A percentile compares a stretch with the other conserved stretches of the same genome.
Conservation (phyloP, 2,888 invertebrate species). For the Ophioninae sp. region DNA sequence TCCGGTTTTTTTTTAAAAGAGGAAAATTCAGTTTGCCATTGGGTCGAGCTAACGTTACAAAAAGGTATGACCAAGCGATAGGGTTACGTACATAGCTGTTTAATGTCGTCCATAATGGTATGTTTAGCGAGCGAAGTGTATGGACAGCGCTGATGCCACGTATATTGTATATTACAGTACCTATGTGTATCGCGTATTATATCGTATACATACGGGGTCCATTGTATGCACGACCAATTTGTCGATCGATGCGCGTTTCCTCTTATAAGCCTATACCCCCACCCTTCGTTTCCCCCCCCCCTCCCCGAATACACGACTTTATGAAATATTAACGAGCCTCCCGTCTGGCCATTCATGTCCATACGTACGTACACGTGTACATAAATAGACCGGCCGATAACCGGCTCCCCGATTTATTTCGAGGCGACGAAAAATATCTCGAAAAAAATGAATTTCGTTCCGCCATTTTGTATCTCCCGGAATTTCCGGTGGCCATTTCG, state of each 20-base stretch:
- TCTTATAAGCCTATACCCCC: constrained; percentile 45
- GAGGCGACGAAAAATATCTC: background rate
- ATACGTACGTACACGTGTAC: constrained; percentile 19
- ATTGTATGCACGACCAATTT: constrained; percentile 63
- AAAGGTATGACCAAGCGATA: constrained; percentile 17
- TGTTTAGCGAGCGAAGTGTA: constrained; percentile 48
- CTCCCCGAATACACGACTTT: constrained; percentile 49
- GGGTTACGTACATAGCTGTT: constrained; percentile 43
- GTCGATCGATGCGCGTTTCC: constrained; percentile 64
- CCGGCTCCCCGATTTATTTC: constrained; percentile 3
- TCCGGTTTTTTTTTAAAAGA: background rate
- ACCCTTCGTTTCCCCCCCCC: constrained; percentile 13
- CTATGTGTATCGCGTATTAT: constrained; percentile 31
- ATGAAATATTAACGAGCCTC: constrained; percentile 62
- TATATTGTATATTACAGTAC: constrained; percentile 36
- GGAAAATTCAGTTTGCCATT: constrained; percentile 4
- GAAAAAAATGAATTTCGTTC: background rate
- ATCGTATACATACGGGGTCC: constrained; percentile 48
- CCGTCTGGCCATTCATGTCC: constrained; percentile 61
- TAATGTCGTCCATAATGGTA: constrained; percentile 49
- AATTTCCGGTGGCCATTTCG: background rate
- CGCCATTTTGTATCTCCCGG: background rate
- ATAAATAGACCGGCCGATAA: constrained; percentile 31
- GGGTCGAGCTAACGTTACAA: background rate
- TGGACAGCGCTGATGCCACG: constrained; percentile 32